Percentiles rank a stretch among this genome's conserved stretches.
Conservation (phyloP, 64 coral and sea anemone genomes). For the Platygyra sinensis region DNA sequence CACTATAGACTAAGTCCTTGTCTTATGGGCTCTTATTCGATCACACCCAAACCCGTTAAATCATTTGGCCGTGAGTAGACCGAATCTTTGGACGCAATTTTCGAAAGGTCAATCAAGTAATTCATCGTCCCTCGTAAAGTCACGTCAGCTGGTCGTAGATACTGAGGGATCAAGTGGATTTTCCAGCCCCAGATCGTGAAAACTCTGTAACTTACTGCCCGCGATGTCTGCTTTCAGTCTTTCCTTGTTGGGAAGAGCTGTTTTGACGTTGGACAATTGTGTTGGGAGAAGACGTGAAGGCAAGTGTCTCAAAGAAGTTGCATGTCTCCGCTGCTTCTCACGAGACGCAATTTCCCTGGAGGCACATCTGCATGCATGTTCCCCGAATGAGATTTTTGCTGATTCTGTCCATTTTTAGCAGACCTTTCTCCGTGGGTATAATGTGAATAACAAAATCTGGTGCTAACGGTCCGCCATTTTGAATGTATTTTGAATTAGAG, state of each 20-base stretch:
- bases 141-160: conserved; percentile 62
- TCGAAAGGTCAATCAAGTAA: conserved; percentile 74
- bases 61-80: conserved; percentile 61
- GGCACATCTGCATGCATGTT: conserved; percentile 73
- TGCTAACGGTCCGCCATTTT: conserved; percentile 24
- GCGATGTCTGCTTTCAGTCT: conserved; percentile 34
- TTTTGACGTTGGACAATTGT: not conserved
- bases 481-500: not conserved
- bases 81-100: conserved; percentile 55
- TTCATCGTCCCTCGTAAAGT: conserved; percentile 66
- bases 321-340: conserved; percentile 60
- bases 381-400: not conserved
- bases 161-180: conserved; percentile 27
- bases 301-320: conserved; percentile 69
- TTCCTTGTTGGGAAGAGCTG: not conserved
- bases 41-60: conserved; percentile 86
- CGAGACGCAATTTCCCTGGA: conserved; percentile 36
- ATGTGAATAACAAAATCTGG: not conserved
- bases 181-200: conserved; percentile 78
- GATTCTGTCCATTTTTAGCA: not conserved
- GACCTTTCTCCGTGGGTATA: not conserved
- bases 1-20: conserved; percentile 82
- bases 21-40: conserved; percentile 77
- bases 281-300: conserved; percentile 2
- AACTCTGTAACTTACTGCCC: conserved; percentile 69